phyloP scores from a whole-genome alignment of 64 coral and sea anemone genomes.

The Montipora sp. region DNA sequence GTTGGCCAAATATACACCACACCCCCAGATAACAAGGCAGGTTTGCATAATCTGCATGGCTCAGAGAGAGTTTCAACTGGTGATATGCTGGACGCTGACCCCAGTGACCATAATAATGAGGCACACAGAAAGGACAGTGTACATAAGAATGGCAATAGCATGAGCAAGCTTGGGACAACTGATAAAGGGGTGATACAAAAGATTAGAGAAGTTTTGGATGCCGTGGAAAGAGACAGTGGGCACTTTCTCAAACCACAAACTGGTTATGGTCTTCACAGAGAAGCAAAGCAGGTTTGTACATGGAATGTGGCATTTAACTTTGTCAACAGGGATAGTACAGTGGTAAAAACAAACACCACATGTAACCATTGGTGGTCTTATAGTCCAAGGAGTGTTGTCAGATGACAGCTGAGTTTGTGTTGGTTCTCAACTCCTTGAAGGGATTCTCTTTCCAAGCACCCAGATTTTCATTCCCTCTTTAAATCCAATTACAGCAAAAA shows the following conservation, averaged over 20 bases:
- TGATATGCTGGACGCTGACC: constrained; percentile 74
- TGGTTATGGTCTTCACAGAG: constrained; percentile 12
- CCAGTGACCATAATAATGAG: constrained; percentile 76
- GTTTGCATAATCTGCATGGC: constrained; percentile 56
- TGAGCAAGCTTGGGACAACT: constrained; percentile 46
- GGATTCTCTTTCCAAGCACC: too few species aligned
- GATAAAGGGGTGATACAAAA: constrained; percentile 93
- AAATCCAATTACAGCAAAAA: too few species aligned
- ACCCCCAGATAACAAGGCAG: constrained; percentile 74
- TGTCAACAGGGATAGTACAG: background rate
- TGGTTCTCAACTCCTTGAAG: too few species aligned
- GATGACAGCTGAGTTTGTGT: too few species aligned
- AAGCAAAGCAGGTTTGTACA: constrained; percentile 9
- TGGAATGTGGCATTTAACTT: background rate
- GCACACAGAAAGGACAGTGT: constrained; percentile 45
- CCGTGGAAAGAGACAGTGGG: constrained; percentile 72
- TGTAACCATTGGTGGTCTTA: too few species aligned
- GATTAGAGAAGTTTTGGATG: constrained; percentile 86
- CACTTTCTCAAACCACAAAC: constrained; percentile 65
- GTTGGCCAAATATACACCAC: constrained; percentile 82
- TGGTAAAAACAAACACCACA: too few species aligned
- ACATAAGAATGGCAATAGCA: background rate
- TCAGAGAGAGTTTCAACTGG: constrained; percentile 55
- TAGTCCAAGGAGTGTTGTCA: too few species aligned
- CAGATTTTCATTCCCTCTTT: too few species aligned